Percentiles rank a stretch among this genome's conserved stretches.
Conservation (phyloP, 92 coral and sea anemone species). For the Ricordea florida region DNA sequence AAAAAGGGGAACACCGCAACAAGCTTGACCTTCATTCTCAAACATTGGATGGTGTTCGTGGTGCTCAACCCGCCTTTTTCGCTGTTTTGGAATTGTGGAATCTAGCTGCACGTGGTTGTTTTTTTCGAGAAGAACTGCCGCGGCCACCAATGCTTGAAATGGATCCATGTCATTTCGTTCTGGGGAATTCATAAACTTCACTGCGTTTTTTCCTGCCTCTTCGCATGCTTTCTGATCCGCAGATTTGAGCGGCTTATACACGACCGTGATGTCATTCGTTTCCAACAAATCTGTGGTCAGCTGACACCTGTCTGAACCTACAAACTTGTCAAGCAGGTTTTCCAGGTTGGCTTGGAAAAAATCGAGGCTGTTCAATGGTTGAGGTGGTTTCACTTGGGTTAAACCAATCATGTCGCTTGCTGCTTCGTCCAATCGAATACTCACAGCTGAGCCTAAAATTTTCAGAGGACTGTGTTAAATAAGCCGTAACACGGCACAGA, state of each 20-base stretch:
- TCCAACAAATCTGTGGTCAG: constrained; percentile 76
- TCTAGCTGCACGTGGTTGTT: background rate
- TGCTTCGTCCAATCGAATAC: constrained; percentile 76
- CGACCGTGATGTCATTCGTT: constrained; percentile 74
- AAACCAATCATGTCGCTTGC: constrained; percentile 64
- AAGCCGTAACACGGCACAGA: no score
- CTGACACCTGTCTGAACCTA: constrained; percentile 45
- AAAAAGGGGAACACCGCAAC: background rate
- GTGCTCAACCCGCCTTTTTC: constrained; percentile 15
- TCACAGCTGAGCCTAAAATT: constrained; percentile 63
- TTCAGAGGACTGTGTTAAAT: background rate
- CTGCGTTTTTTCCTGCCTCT: constrained; percentile 58
- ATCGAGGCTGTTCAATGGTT: constrained; percentile 52
- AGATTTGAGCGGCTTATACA: constrained; percentile 52
- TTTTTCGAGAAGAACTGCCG: constrained; percentile 38
- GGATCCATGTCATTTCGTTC: constrained; percentile 48
- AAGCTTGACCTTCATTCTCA: background rate
- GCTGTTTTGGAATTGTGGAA: background rate
- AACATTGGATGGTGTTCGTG: constrained; percentile 44
- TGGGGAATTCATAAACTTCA: constrained; percentile 58
- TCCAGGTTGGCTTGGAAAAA: constrained; percentile 46
- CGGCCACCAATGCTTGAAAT: constrained; percentile 61
- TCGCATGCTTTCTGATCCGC: constrained; percentile 49
- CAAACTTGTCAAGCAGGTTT: constrained; percentile 34
- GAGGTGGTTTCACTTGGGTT: constrained; percentile 20